These are phyloP conservation scores for Cerastoderma edule DNA, from an alignment of 2,888 invertebrate species.

Conservation along the genomic window DNA sequence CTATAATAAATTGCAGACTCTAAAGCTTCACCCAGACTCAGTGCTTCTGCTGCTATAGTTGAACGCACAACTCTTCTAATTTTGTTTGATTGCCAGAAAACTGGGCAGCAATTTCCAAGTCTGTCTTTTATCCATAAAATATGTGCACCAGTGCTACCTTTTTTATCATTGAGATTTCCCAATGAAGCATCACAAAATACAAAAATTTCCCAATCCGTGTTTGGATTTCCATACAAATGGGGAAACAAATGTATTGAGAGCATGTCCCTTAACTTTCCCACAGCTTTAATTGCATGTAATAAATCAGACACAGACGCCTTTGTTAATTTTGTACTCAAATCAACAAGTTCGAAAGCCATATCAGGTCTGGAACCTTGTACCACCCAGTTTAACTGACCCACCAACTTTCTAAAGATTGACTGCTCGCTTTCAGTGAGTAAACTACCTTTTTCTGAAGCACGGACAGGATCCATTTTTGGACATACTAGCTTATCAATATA, in stretches of 20 bases:
- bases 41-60: conserved; percentile 58
- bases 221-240: background rate
- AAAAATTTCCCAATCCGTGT: conserved; percentile 1
- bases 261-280: conserved; percentile 39
- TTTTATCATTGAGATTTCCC: conserved; percentile 48
- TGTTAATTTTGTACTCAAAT: conserved; percentile 40
- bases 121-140: conserved; percentile 45
- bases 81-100: conserved; percentile 52
- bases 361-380: conserved; percentile 40
- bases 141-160: conserved; percentile 43
- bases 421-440: too few relatives aligned
- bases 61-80: conserved; percentile 54
- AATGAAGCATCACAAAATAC: conserved; percentile 56
- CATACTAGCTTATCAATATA: too few relatives aligned
- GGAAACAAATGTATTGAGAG: conserved; percentile 22
- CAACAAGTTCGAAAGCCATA: conserved; percentile 42
- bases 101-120: conserved; percentile 46
- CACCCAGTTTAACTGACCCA: conserved; percentile 40
- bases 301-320: too few relatives aligned
- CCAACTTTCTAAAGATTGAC: conserved; percentile 12
- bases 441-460: too few relatives aligned
- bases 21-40: too few relatives aligned
- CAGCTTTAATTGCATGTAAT: conserved; percentile 19
- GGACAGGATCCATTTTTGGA: too few relatives aligned
- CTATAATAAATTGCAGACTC: too few relatives aligned